phyloP scores from a whole-genome alignment of 2,113 vertebrate genomes.

The Myotis davidii region DNA sequence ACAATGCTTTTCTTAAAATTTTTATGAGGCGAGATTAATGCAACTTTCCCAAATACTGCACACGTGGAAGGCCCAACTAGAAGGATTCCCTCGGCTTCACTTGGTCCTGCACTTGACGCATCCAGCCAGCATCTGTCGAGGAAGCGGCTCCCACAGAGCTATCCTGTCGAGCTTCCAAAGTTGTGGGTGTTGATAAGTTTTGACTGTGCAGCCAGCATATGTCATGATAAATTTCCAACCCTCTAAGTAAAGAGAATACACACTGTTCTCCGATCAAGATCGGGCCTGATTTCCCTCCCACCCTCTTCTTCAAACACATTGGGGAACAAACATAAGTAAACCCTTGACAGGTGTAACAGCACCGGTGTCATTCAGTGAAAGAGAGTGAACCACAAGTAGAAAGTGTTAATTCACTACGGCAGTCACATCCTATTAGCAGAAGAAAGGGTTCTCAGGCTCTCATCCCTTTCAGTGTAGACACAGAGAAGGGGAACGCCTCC shows the following conservation, averaged over 20 bases:
- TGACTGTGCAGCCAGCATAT: constrained; percentile 54
- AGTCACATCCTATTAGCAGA: constrained; percentile 34
- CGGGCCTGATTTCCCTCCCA: not conserved
- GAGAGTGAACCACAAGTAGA: constrained; percentile 28
- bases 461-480: constrained; percentile 58
- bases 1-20: not conserved
- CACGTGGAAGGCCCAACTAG: not conserved
- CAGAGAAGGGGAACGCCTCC: constrained; percentile 53
- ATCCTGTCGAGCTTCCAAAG: not conserved
- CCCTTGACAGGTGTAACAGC: constrained; percentile 41
- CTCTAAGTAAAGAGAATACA: constrained; percentile 16
- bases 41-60: not conserved
- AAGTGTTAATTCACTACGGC: constrained; percentile 68
- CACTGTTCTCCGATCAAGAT: constrained; percentile 9
- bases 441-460: constrained; percentile 52
- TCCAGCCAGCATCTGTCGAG: not conserved
- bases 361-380: not conserved
- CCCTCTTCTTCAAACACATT: constrained; percentile 1
- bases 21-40: not conserved
- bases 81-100: not conserved
- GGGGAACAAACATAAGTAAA: constrained; percentile 54
- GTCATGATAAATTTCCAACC: constrained; percentile 53
- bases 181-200: constrained; percentile 54
- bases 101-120: not conserved
- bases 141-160: not conserved